A percentile compares a stretch with the other conserved stretches of the same genome.
These are phyloP conservation scores for Semicossyphus pulcher DNA, from an alignment of 2,113 vertebrate genomes.

Conservation along the genomic window DNA sequence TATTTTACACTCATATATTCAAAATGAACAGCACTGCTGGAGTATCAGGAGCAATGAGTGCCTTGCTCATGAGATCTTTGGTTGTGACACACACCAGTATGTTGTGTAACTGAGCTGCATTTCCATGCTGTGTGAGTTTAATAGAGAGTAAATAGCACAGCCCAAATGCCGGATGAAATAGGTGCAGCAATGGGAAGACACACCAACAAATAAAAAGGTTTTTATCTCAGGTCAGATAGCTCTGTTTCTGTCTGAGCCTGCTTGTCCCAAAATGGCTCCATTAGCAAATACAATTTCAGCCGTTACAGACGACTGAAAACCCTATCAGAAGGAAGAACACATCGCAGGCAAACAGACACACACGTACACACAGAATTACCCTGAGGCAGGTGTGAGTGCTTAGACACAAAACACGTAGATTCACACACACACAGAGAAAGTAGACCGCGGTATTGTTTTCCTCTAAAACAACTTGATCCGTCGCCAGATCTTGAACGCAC, in stretches of 20 bases:
- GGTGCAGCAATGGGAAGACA: slow-evolving; percentile 50
- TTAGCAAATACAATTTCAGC: slow-evolving; percentile 77
- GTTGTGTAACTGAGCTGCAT: slow-evolving; percentile 10
- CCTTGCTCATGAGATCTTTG: slow-evolving; percentile 11
- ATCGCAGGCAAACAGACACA: slow-evolving; percentile 16
- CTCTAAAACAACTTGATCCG: slow-evolving; percentile 47
- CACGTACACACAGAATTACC: not conserved
- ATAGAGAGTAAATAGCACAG: slow-evolving; percentile 37
- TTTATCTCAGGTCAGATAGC: slow-evolving; percentile 68
- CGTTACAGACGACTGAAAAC: slow-evolving; percentile 68
- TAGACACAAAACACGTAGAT: slow-evolving; percentile 14
- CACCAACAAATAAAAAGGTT: slow-evolving; percentile 61
- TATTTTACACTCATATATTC: not conserved
- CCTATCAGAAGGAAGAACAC: slow-evolving; percentile 56
- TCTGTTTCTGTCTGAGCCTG: slow-evolving; percentile 55
- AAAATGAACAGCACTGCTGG: no score
- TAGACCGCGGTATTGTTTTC: slow-evolving; percentile 37
- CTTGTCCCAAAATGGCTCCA: slow-evolving; percentile 68
- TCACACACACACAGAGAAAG: not conserved
- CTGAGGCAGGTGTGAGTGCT: slow-evolving; percentile 25
- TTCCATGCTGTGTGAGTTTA: slow-evolving; percentile 19
- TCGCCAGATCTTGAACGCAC: slow-evolving; percentile 54
- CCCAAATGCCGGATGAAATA: slow-evolving; percentile 49
- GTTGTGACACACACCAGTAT: slow-evolving; percentile 11
- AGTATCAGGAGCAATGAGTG: no score